These are phyloP conservation scores for Lonchura striata DNA, from an alignment of 2,113 vertebrate species.

Conservation along the genomic window DNA sequence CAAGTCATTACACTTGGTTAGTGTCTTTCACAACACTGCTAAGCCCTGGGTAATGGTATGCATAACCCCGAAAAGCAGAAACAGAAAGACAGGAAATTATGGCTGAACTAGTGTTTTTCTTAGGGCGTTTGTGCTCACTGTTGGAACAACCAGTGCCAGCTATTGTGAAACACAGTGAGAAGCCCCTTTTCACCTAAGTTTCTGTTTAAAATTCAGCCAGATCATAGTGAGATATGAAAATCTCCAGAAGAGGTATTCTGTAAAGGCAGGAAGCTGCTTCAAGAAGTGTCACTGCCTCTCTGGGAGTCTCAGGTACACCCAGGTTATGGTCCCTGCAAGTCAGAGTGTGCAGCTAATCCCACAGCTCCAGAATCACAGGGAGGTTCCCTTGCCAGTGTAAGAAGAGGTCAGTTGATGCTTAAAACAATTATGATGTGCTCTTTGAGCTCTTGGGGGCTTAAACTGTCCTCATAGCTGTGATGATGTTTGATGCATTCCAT, in stretches of 20 bases:
- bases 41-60: constrained; percentile 64
- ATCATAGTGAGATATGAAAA: constrained; percentile 40
- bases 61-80: constrained; percentile 59
- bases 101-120: constrained; percentile 70
- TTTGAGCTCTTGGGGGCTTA: not conserved
- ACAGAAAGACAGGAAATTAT: constrained; percentile 73
- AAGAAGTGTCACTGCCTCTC: not conserved
- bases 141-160: constrained; percentile 56
- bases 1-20: constrained; percentile 56
- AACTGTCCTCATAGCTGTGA: not conserved
- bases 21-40: constrained; percentile 62
- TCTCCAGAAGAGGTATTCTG: constrained; percentile 8
- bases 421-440: not conserved
- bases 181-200: constrained; percentile 38
- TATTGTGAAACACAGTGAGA: constrained; percentile 64
- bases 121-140: constrained; percentile 58
- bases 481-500: not conserved
- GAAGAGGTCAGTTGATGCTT: not conserved
- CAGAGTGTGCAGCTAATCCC: not conserved
- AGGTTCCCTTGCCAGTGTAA: not conserved
- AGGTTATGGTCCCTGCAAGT: not conserved
- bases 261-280: constrained; percentile 21
- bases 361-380: not conserved
- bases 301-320: not conserved
- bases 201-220: constrained; percentile 53